phyloP scores from a whole-genome alignment of 2,113 vertebrate genomes.

The Cinclus cinclus region DNA sequence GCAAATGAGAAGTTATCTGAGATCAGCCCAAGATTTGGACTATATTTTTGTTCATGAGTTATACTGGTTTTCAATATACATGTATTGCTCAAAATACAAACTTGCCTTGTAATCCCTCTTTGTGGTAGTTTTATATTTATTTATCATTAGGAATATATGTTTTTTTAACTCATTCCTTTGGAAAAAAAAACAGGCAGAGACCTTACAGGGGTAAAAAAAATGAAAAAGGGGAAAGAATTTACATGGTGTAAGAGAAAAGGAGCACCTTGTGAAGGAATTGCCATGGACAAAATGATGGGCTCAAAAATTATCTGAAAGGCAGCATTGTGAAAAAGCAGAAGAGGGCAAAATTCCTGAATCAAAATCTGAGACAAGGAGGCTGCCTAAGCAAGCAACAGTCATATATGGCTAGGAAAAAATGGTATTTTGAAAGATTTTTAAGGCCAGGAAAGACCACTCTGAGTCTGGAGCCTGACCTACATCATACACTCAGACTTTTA shows the following conservation, averaged over 20 bases:
- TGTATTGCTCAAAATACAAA: not conserved
- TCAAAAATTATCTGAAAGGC: not conserved
- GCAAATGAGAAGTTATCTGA: not conserved
- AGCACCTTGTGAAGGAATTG: not conserved
- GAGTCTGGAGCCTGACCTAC: not conserved
- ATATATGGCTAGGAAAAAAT: not conserved
- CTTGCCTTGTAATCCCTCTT: not conserved
- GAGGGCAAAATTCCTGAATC: not conserved
- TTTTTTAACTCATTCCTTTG: not conserved
- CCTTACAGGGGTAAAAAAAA: not conserved
- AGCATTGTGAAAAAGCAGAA: not conserved
- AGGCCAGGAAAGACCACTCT: not conserved
- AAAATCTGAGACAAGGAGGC: not conserved
- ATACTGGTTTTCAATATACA: not conserved
- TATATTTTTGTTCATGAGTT: not conserved
- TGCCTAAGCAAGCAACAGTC: not conserved
- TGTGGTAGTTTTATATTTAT: not conserved
- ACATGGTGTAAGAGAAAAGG: not conserved
- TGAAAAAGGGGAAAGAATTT: not conserved
- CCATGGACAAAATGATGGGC: slow-evolving; percentile 6
- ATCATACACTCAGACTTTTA: not conserved
- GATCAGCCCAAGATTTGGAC: not conserved
- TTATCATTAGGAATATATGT: not conserved
- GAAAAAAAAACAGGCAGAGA: not conserved
- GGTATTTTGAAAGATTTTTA: not conserved